phyloP scores from a whole-genome alignment of 35 echinoderm and acorn worm species.

The Lytechinus pictus region DNA sequence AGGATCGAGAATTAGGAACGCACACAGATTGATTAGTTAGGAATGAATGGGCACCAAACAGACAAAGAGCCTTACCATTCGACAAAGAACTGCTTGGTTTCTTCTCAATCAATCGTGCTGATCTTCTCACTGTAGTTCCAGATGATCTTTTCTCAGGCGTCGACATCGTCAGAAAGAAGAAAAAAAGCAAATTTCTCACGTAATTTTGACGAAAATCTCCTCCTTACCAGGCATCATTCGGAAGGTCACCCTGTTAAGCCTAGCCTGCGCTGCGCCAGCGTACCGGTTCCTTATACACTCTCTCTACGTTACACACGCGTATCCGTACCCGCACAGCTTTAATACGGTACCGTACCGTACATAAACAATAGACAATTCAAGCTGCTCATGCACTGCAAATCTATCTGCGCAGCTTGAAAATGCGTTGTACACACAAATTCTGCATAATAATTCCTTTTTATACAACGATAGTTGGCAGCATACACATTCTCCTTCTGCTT shows the following conservation, averaged over 20 bases:
- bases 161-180: slow-evolving; percentile 57
- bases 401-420: not conserved
- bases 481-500: not conserved
- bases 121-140: slow-evolving; percentile 52
- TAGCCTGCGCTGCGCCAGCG: not conserved
- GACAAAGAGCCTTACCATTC: slow-evolving; percentile 50
- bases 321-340: no score
- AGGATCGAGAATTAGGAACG: no score
- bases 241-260: slow-evolving; percentile 42
- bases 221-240: slow-evolving; percentile 18
- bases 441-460: not conserved
- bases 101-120: slow-evolving; percentile 53
- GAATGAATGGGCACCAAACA: not conserved
- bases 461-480: not conserved
- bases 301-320: not conserved
- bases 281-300: not conserved
- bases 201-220: slow-evolving; percentile 22
- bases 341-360: not conserved
- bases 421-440: not conserved
- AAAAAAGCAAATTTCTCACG: not conserved
- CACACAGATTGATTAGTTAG: not conserved
- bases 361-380: not conserved
- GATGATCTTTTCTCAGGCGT: slow-evolving; percentile 45
- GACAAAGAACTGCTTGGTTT: slow-evolving; percentile 57
- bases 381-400: not conserved